These are phyloP conservation scores for Pogonomyrmex barbatus DNA, from an alignment of 1,140 invertebrate species.

Conservation along the genomic window DNA sequence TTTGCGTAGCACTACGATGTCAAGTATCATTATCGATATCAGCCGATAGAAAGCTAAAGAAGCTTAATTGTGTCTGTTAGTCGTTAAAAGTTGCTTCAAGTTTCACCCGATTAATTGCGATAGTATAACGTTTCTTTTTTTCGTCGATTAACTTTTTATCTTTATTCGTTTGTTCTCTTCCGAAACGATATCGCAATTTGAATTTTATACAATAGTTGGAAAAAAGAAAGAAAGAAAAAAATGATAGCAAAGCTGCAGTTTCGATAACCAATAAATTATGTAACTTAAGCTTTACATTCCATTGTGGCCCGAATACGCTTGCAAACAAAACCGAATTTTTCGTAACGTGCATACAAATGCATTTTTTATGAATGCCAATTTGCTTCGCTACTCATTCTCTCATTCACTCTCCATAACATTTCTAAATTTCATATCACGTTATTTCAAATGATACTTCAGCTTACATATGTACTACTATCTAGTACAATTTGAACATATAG, in stretches of 20 bases:
- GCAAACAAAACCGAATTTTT: background rate
- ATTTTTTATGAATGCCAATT: conserved; percentile 5
- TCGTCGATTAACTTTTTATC: conserved; percentile 4
- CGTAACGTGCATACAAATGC: background rate
- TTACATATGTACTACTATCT: background rate
- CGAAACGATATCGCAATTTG: background rate
- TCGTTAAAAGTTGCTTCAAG: conserved; percentile 29
- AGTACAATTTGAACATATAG: background rate
- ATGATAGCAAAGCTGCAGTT: background rate
- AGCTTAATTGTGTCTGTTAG: conserved; percentile 7
- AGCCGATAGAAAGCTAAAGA: background rate
- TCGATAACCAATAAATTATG: conserved; percentile 10
- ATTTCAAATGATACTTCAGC: background rate
- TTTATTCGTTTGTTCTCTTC: background rate
- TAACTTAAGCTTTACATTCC: conserved; percentile 2
- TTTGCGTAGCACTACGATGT: background rate
- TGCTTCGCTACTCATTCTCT: background rate
- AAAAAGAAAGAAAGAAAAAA: background rate
- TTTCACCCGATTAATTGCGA: conserved; percentile 8
- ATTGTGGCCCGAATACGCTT: background rate
- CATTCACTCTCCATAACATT: background rate
- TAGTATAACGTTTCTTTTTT: background rate
- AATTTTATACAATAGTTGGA: conserved; percentile 26
- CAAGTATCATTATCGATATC: background rate
- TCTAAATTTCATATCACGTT: background rate